Conservation (phyloP, 2,113 vertebrate genomes). For the Sminthopsis crassicaudata region DNA sequence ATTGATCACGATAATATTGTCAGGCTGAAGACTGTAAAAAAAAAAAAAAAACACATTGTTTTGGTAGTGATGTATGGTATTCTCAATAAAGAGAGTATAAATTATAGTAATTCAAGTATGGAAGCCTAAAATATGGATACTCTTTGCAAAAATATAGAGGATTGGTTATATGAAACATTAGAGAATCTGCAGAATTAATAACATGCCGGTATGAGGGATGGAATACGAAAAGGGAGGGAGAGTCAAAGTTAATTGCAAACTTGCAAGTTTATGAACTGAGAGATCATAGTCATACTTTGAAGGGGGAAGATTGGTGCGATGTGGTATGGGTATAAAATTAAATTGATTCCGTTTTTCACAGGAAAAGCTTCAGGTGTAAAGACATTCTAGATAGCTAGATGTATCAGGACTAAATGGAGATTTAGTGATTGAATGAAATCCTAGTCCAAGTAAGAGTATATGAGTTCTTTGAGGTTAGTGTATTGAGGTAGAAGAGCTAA, state of each 20-base stretch:
- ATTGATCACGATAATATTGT: neutral
- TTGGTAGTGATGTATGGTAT: neutral
- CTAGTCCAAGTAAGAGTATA: constrained; percentile 1
- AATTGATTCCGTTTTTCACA: too few species aligned
- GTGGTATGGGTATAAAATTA: too few species aligned
- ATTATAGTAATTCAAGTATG: constrained; percentile 41
- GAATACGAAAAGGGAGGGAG: neutral
- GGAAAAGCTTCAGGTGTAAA: neutral
- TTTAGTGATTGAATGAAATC: constrained; percentile 13
- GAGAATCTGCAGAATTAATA: constrained; percentile 29
- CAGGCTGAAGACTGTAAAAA: neutral
- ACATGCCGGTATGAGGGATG: constrained; percentile 10
- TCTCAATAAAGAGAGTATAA: constrained; percentile 23
- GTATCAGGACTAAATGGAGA: constrained; percentile 28
- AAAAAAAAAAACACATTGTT: constrained; percentile 1
- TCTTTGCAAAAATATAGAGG: constrained; percentile 28
- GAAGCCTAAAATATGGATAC: neutral
- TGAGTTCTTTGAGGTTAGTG: neutral
- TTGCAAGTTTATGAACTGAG: neutral
- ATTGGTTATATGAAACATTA: constrained; percentile 28
- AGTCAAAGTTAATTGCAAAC: neutral
- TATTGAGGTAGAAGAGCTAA: neutral
- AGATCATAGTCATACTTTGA: too few species aligned
- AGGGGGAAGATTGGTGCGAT: too few species aligned
- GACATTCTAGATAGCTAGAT: neutral